Base-by-base conservation (phyloP, 1,140 invertebrate genomes). In the Drosophila dunni region DNA sequence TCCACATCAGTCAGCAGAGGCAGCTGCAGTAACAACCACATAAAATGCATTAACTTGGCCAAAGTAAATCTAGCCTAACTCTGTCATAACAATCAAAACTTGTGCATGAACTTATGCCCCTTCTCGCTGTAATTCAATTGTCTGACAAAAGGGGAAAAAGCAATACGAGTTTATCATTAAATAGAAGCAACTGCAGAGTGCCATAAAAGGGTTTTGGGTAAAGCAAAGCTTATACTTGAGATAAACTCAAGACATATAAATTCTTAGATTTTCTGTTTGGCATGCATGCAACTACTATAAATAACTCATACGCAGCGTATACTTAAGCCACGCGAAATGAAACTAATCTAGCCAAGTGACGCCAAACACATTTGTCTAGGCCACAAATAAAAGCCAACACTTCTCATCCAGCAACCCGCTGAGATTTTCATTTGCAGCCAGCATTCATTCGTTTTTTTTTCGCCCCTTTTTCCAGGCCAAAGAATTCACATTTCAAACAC, bases 231-330 rank as follows among this genome's bases (percentile, higher is more conserved):
- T 11, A 48, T 24, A 20, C 46, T 48, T 13, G 17, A 17, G 58
- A 7, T 62, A 11, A 48, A 11, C n/a, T 62, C 20, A 11, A 46
- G 62, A 73, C 17, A 20, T 73, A 74, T 81, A 81, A 77, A 84
- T 85, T 48, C 60, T 67, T 40, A 34, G 13, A 11, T 24, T 51
- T 20, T 17, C 40, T 24, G 3, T 78, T 78, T 76, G 61, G 36
- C 53, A 36, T 36, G 15, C 53, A 70, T 66, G 58, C 67, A 54
- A 70, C 69, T 67, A 63, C 46, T 65, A 86, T 88, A 86, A 78
- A 85, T 86, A 76, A 81, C 83, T 82, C 79, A 88, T 82, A 82
- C 76, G 76, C 83, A 79, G 75, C 48, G 62, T 86, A 54, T 63
- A 68, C 82, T 75, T 57, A 45, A 60, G 57, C 38, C 11, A 15